Evolutionary conservation across 2,797 vertebrate genomes (phyloP), one percentile per base, ranked within the genome.

Genomic region (Margarornis squamiger): DNA sequence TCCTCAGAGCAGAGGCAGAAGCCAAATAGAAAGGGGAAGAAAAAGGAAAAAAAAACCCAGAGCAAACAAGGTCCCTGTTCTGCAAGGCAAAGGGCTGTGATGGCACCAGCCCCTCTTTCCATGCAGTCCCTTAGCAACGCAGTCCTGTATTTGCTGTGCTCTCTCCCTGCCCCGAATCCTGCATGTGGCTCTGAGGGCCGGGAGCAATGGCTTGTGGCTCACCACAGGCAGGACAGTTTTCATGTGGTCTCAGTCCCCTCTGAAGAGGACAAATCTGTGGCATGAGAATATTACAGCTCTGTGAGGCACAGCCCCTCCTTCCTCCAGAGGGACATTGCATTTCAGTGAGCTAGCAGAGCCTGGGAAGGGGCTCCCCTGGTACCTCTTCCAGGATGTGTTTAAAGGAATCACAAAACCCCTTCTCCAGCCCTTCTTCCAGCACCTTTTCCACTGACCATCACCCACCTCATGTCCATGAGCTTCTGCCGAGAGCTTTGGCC

Each of bases 81-180:
- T 88, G 51, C 77, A 71, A 81, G 59, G 73, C 38, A 32, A 90
- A 81, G 52, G 54, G 29, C 34, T 71, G 58, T 45, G 77, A 22
- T 91, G 95, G 86, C 77, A 95, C 26, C 59, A 46, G 24, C 74
- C 29, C 7, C 55, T 90, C 67, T 79, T 93, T 90, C 93, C 80
- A 84, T 11, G n/a, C 66, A 7, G 12, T 18, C 76, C 79, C 88
- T 58, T 36, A 73, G 70, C 83, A 82, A 8, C 2, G 0, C 16
- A 75, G 30, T 34, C 51, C 83, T 59, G 36, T 14, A 1, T 88
- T 90, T 82, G 9, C 57, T 65, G 59, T 3, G 39, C 62, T 76
- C 15, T 0, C 39, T 68, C 76, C 73, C 79, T 39, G 66, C 73
- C 79, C 51, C 0, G 10, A 23, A 30, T 38, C 34, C 32, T n/a